Evolutionary conservation across 2,888 invertebrate species (phyloP).

Genomic region (Plebejus anna): DNA sequence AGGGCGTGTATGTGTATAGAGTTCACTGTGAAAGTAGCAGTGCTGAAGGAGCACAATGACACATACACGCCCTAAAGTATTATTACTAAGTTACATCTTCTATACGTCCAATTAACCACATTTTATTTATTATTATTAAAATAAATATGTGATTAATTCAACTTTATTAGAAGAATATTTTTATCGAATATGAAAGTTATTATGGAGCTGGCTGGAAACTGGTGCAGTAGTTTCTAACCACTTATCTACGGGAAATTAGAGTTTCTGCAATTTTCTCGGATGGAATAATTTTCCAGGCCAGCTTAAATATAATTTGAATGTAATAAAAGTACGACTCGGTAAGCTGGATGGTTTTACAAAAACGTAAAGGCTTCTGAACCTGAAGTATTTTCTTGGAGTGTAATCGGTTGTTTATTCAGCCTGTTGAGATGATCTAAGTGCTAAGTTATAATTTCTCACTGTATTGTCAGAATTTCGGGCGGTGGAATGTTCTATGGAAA

Average conservation of each 20-base stretch:
- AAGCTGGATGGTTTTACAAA: not conserved
- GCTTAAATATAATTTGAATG: slow-evolving; percentile 24
- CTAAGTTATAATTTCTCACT: not conserved
- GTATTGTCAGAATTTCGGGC: too few relatives aligned
- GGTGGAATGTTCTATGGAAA: too few relatives aligned
- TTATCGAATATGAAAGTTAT: slow-evolving; percentile 15
- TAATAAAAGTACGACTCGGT: slow-evolving; percentile 12
- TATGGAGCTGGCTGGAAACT: slow-evolving; percentile 19
- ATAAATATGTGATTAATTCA: not conserved
- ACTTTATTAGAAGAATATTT: not conserved
- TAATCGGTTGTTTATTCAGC: not conserved
- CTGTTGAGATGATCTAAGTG: not conserved
- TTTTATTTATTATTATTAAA: too few relatives aligned
- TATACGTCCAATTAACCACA: too few relatives aligned
- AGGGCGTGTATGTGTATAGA: too few relatives aligned
- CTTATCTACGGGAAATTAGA: slow-evolving; percentile 37
- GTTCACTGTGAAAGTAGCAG: too few relatives aligned
- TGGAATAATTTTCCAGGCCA: slow-evolving; percentile 33
- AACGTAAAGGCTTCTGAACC: not conserved
- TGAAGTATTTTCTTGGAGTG: not conserved
- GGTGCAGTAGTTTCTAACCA: slow-evolving; percentile 30
- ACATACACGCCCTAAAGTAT: too few relatives aligned
- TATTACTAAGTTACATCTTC: too few relatives aligned
- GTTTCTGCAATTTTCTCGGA: slow-evolving; percentile 33
- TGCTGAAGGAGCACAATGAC: too few relatives aligned